Base-by-base conservation (phyloP, 2,113 vertebrate genomes). In the Rhadina sibilatrix region DNA sequence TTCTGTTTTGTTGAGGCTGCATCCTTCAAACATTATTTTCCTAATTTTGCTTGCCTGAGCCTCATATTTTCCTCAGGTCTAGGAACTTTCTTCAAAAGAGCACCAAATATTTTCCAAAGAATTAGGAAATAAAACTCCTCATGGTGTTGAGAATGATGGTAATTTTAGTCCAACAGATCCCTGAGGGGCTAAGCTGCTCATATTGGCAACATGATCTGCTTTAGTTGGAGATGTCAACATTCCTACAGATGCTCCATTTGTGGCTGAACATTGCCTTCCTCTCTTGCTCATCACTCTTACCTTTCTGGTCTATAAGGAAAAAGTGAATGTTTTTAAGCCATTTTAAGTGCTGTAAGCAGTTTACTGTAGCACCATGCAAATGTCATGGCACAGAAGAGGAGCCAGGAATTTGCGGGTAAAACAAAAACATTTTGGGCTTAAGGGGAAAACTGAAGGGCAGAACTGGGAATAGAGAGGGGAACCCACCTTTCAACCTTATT, bases 201-300 rank as follows among this genome's bases (percentile, higher is more conserved):
- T 40, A 10, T 25, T 57, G 52, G 40, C 17, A 70, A 2, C 0
- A 0, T 0, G 5, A 35, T 60, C 68, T 49, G 46, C 44, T 82
- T 74, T 66, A 75, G 46, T 16, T 46, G 5, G 31, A 28, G 14
- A 27, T 46, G 33, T 64, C 30, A 27, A 3, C 3, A 0, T 60
- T 89, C 37, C 37, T 78, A 14, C 27, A 11, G 15, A 8, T 40
- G 25, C 33, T 89, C 25, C 1, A 0, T 61, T 74, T 60, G 47
- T 69, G 46, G 28, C 46, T 81, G 47, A 69, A 40, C 12, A 11
- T 25, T 50, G 42, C 46, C 24, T 78, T 65, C 40, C 13, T 81
- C 20, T 72, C 20, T 28, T 5, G 14, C 8, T 57, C n/a, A 21
- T 15, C 1, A 3, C 11, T 52, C 20, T 49, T 20, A 15, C 56